phyloP scores from a whole-genome alignment of 2,888 invertebrate species.

The Tromatobia lineatoria region DNA sequence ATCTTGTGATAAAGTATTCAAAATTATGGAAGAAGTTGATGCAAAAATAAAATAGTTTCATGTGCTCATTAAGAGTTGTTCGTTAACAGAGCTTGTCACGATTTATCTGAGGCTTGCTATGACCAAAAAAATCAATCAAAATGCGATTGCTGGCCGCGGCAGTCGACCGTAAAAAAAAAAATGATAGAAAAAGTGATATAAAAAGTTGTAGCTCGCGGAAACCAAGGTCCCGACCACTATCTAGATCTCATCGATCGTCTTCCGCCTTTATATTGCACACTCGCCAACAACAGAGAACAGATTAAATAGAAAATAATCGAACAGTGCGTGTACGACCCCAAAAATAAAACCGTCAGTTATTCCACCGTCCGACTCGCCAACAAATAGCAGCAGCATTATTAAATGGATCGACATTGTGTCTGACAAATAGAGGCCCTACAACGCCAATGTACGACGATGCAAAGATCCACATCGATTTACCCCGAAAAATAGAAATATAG shows the following conservation, averaged over 20 bases:
- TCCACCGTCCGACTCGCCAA: conserved; percentile 66
- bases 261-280: conserved; percentile 79
- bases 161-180: background rate
- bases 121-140: background rate
- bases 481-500: conserved; percentile 54
- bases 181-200: conserved; percentile 4
- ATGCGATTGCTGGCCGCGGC: background rate
- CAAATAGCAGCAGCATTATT: conserved; percentile 25
- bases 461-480: conserved; percentile 36
- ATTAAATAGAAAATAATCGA: conserved; percentile 40
- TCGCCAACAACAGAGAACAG: conserved; percentile 68
- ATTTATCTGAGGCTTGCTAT: background rate
- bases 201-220: conserved; percentile 23
- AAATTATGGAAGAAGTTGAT: background rate
- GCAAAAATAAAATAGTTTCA: background rate
- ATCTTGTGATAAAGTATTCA: no score
- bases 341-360: conserved; percentile 30
- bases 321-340: conserved; percentile 22
- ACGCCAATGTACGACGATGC: conserved; percentile 61
- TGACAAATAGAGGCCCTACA: conserved; percentile 48
- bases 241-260: conserved; percentile 60
- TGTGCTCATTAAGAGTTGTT: background rate
- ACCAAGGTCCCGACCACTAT: conserved; percentile 16
- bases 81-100: background rate
- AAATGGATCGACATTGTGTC: conserved; percentile 24